A percentile compares a stretch with the other conserved stretches of the same genome.
phyloP scores from a whole-genome alignment of 2,113 vertebrate species.

The Tyrannus savana region DNA sequence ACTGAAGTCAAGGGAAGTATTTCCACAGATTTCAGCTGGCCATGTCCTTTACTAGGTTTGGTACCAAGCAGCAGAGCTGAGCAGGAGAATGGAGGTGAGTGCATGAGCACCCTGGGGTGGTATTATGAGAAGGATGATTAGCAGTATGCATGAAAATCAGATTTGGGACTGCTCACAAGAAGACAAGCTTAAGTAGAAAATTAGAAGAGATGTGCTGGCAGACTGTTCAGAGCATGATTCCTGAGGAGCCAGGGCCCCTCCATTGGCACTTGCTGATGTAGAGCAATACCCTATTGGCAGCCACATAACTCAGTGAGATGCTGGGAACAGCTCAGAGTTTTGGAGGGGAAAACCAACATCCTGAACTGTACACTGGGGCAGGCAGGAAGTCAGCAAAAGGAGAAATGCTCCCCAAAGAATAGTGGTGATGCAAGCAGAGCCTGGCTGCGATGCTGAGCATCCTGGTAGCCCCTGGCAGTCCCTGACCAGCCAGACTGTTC shows the following conservation, averaged over 20 bases:
- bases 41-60: background rate
- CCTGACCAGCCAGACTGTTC: background rate
- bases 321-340: background rate
- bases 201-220: background rate
- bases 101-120: accelerated
- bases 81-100: too few relatives aligned
- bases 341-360: background rate
- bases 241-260: background rate
- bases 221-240: background rate
- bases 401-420: background rate
- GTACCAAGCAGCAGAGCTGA: background rate
- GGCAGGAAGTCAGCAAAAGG: background rate
- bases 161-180: background rate
- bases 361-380: background rate
- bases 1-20: background rate
- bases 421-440: background rate
- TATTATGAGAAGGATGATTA: background rate
- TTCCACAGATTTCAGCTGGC: background rate
- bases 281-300: background rate
- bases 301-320: background rate
- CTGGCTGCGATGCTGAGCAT: accelerated
- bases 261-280: background rate
- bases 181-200: background rate
- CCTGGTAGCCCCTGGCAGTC: background rate
- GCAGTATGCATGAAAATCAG: background rate